Evolutionary conservation across 2,113 vertebrate genomes (phyloP).

Genomic region (Conger conger): DNA sequence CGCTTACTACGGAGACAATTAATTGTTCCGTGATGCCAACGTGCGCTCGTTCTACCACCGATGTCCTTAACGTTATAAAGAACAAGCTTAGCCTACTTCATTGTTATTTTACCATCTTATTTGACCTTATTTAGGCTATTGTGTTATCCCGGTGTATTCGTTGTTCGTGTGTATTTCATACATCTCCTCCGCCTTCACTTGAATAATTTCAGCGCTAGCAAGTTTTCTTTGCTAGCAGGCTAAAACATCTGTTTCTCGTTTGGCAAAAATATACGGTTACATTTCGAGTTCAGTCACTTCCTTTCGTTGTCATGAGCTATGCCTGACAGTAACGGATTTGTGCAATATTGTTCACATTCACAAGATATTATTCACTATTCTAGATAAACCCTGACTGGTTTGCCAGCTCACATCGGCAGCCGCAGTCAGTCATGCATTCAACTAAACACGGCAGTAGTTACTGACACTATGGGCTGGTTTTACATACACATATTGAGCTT

Average conservation of each 20-base stretch:
- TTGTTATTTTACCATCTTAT: background rate
- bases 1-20: background rate
- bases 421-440: background rate
- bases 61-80: background rate
- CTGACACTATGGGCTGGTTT: background rate
- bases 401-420: background rate
- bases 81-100: no score
- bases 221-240: background rate
- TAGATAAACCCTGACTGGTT: background rate
- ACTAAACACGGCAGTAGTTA: background rate
- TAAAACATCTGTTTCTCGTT: constrained; percentile 62
- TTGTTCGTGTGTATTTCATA: background rate
- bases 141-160: background rate
- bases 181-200: background rate
- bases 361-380: background rate
- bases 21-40: background rate
- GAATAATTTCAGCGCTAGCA: background rate
- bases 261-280: constrained; percentile 32
- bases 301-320: constrained; percentile 32
- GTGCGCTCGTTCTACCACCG: background rate
- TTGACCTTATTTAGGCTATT: background rate
- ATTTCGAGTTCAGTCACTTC: constrained; percentile 60
- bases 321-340: background rate
- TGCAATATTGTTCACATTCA: background rate
- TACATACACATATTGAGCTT: no score